Percentiles rank a stretch among this genome's conserved stretches.
phyloP scores from a whole-genome alignment of 2,888 invertebrate genomes.

The Dolichopus griseipennis region DNA sequence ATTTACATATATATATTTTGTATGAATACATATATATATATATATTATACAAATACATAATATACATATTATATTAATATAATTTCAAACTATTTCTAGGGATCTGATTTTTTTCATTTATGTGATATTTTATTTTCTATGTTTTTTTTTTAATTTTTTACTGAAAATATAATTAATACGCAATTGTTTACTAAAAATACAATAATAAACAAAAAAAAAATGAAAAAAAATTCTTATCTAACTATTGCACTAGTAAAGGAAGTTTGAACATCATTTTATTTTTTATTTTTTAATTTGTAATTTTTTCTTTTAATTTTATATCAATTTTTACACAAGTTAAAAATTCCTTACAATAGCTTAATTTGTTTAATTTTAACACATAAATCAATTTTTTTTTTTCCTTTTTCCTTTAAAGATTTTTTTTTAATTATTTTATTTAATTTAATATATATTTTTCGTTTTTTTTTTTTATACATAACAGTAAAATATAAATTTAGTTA shows the following conservation, averaged over 20 bases:
- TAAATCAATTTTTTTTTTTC: neutral
- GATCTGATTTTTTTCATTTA: neutral
- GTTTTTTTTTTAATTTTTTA: neutral
- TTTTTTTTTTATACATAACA: too few species aligned
- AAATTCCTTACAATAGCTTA: neutral
- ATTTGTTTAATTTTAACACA: neutral
- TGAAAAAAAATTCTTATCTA: neutral
- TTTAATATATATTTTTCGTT: too few species aligned
- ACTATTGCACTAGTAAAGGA: slow-evolving; percentile 6
- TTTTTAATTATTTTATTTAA: too few species aligned
- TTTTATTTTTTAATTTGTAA: neutral
- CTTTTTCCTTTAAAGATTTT: too few species aligned
- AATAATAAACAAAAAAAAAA: neutral
- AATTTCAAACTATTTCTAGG: neutral
- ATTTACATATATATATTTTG: too few species aligned
- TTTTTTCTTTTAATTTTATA: too few species aligned
- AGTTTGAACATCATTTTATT: neutral
- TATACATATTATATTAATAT: neutral
- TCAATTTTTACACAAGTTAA: neutral
- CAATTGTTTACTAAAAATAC: neutral
- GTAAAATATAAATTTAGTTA: too few species aligned
- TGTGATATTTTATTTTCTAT: neutral
- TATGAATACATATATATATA: too few species aligned
- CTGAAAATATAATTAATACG: neutral
- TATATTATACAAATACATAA: too few species aligned